phyloP scores from a whole-genome alignment of 2,888 invertebrate species.

The Lithophane ornitopus region DNA sequence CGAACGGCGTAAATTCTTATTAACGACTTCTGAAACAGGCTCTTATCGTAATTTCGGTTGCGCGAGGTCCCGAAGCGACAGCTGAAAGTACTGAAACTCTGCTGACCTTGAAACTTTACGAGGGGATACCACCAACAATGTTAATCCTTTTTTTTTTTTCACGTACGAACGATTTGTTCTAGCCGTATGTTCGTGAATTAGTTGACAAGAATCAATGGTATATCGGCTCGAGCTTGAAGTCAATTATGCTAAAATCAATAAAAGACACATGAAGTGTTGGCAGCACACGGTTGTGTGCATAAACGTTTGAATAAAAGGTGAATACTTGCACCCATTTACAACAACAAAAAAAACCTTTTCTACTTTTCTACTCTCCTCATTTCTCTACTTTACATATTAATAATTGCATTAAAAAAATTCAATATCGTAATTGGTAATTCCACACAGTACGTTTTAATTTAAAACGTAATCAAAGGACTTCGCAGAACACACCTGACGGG shows the following conservation, averaged over 20 bases:
- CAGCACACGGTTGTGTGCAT: conserved; percentile 33
- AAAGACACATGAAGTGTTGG: conserved; percentile 38
- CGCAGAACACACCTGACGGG: conserved; percentile 32
- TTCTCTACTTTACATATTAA: no score
- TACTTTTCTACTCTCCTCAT: no score
- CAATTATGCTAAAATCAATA: conserved; percentile 57
- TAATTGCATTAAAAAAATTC: background rate
- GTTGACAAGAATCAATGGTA: conserved; percentile 45
- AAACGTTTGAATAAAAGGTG: conserved; percentile 21
- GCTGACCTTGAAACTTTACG: conserved; percentile 51
- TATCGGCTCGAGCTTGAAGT: conserved; percentile 33
- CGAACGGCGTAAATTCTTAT: conserved; percentile 35
- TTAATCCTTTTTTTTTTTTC: conserved; percentile 45
- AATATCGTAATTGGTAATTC: background rate
- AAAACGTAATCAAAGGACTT: conserved; percentile 40
- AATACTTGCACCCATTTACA: background rate
- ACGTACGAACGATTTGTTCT: conserved; percentile 37
- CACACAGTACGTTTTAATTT: conserved; percentile 27
- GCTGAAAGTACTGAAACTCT: conserved; percentile 26
- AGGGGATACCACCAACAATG: conserved; percentile 31
- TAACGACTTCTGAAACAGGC: conserved; percentile 49
- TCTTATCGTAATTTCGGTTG: conserved; percentile 52
- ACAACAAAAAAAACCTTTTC: no score
- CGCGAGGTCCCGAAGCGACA: conserved; percentile 11
- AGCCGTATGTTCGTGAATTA: conserved; percentile 30